Conservation (phyloP, 2,797 vertebrate species). For the Simalia tracyae region DNA sequence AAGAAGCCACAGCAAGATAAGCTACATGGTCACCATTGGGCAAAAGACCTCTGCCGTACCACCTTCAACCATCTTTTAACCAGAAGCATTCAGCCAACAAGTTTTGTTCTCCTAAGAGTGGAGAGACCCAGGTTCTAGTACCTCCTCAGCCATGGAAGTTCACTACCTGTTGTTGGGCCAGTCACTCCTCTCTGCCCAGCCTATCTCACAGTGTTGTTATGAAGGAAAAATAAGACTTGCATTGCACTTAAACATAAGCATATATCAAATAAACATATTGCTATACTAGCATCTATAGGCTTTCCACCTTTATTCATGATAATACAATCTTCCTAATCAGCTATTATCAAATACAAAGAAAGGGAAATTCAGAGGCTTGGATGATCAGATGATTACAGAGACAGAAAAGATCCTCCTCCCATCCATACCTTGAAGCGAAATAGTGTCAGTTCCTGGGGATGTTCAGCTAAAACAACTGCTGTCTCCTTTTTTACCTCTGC, state of each 20-base stretch:
- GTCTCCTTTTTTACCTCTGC: not conserved
- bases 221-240: no score
- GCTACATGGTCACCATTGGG: not conserved
- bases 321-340: no score
- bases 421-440: constrained; percentile 60
- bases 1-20: not conserved
- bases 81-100: no score
- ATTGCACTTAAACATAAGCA: no score
- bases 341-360: not conserved
- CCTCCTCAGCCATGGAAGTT: no score
- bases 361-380: not conserved
- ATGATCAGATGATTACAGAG: not conserved
- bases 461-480: not conserved
- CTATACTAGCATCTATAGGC: not conserved
- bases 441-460: not conserved
- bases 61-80: not conserved
- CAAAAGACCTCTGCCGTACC: not conserved
- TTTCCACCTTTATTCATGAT: not conserved
- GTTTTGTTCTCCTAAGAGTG: no score
- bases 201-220: no score
- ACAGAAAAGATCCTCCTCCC: not conserved
- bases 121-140: no score
- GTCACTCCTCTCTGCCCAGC: no score
- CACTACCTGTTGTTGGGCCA: no score
- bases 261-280: no score